Evolutionary conservation across 2,113 vertebrate genomes (phyloP).

Genomic region (Salvelinus alpinus): DNA sequence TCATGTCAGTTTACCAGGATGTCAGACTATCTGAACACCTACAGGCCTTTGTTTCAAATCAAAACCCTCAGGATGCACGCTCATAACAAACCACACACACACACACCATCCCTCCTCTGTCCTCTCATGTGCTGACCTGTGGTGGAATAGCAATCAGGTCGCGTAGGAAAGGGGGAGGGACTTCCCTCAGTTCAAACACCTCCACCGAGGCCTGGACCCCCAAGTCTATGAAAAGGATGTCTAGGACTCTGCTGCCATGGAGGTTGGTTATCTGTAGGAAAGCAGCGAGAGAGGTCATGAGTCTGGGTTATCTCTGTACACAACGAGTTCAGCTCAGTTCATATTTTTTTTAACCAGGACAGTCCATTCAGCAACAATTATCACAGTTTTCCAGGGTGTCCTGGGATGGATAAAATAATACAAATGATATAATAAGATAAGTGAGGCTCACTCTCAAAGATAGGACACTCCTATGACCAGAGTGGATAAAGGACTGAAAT

Average conservation of each 20-base stretch:
- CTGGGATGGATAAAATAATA: no score
- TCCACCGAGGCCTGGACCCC: conserved; percentile 89
- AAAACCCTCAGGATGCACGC: background rate
- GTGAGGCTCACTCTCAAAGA: no score
- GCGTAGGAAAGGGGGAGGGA: conserved; percentile 82
- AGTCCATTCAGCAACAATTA: background rate
- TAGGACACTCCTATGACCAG: no score
- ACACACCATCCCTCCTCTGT: no score
- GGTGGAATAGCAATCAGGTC: conserved; percentile 86
- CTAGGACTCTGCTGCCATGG: conserved; percentile 88
- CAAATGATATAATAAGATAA: no score
- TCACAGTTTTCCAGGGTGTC: no score
- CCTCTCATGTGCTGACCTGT: conserved; percentile 77
- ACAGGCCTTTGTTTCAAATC: conserved; percentile 6
- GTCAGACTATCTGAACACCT: conserved; percentile 61
- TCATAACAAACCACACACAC: background rate
- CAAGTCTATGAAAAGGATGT: conserved; percentile 87
- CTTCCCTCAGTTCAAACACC: conserved; percentile 90
- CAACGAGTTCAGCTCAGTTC: no score
- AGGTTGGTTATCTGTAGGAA: conserved; percentile 86
- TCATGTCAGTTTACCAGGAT: no score
- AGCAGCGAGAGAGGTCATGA: background rate
- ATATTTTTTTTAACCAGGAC: no score
- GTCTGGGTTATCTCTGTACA: background rate
- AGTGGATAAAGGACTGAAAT: no score